phyloP scores from a whole-genome alignment of 2,113 vertebrate species.

The Gymnocephalus cernua region DNA sequence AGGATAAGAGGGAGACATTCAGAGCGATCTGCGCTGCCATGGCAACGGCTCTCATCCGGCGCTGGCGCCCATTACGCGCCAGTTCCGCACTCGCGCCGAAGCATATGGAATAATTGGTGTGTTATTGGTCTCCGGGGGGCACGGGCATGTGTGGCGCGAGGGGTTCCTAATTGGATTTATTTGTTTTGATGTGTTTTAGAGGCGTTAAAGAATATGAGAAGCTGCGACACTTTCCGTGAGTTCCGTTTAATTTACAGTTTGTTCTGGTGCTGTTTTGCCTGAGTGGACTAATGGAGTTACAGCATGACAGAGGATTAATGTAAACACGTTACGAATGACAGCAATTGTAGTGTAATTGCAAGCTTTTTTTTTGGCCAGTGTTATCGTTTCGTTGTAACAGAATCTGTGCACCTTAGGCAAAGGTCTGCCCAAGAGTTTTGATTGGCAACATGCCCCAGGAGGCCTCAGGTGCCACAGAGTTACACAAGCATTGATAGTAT shows the following conservation, averaged over 20 bases:
- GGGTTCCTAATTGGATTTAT: conserved; percentile 78
- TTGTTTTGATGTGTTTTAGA: conserved; percentile 80
- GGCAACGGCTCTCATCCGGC: conserved; percentile 78
- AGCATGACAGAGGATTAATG: not conserved
- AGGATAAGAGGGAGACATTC: conserved; percentile 60
- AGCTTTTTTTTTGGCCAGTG: not conserved
- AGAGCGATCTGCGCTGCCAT: conserved; percentile 71
- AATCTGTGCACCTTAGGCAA: conserved; percentile 1
- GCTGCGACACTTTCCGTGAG: conserved; percentile 42
- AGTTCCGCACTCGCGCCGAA: conserved; percentile 67
- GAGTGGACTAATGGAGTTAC: conserved; percentile 26
- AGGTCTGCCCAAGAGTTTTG: conserved; percentile 6
- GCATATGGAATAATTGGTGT: conserved; percentile 83
- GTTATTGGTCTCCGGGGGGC: conserved; percentile 81
- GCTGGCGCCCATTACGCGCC: conserved; percentile 73
- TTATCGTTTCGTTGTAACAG: conserved; percentile 7
- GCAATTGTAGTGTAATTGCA: not conserved
- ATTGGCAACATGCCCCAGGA: not conserved
- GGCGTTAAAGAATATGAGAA: conserved; percentile 57
- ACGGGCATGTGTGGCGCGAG: conserved; percentile 73
- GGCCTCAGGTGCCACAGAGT: not conserved
- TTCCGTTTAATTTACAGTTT: conserved; percentile 55
- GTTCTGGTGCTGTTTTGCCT: conserved; percentile 7
- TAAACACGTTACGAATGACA: conserved; percentile 27
- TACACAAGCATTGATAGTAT: not conserved